A percentile compares a stretch with the other conserved stretches of the same genome.
These are phyloP conservation scores for Watsonalla binaria DNA, from an alignment of 2,888 invertebrate genomes.

Conservation along the genomic window DNA sequence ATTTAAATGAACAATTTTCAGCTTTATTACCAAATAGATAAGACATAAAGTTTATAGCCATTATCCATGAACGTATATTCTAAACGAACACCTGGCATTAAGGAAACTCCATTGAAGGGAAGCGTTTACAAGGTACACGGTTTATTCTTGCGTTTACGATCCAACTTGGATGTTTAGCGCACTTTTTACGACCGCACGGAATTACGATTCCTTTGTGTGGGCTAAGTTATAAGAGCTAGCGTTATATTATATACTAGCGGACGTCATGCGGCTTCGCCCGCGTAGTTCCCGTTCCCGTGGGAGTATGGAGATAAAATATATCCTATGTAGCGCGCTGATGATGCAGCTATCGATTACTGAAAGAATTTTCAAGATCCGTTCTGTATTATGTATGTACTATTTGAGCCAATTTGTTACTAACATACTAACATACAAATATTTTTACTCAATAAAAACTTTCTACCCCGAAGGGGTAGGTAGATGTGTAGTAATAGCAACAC, in stretches of 20 bases:
- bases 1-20: not conserved
- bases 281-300: too few relatives aligned
- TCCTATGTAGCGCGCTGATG: too few relatives aligned
- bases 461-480: too few relatives aligned
- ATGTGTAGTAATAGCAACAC: too few relatives aligned
- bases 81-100: slow-evolving; percentile 32
- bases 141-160: slow-evolving; percentile 63
- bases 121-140: slow-evolving; percentile 44
- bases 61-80: slow-evolving; percentile 38
- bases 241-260: not conserved
- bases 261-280: too few relatives aligned
- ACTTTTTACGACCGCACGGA: slow-evolving; percentile 61
- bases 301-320: too few relatives aligned
- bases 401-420: too few relatives aligned
- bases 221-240: slow-evolving; percentile 12
- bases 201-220: slow-evolving; percentile 26
- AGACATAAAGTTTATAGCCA: slow-evolving; percentile 36
- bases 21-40: slow-evolving; percentile 29
- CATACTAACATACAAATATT: too few relatives aligned
- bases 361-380: too few relatives aligned
- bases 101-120: not conserved
- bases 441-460: too few relatives aligned
- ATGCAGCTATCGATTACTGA: not conserved
- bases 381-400: too few relatives aligned
- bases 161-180: slow-evolving; percentile 57